phyloP scores from a whole-genome alignment of 2,113 vertebrate genomes.

The Emydocephalus ijimae region DNA sequence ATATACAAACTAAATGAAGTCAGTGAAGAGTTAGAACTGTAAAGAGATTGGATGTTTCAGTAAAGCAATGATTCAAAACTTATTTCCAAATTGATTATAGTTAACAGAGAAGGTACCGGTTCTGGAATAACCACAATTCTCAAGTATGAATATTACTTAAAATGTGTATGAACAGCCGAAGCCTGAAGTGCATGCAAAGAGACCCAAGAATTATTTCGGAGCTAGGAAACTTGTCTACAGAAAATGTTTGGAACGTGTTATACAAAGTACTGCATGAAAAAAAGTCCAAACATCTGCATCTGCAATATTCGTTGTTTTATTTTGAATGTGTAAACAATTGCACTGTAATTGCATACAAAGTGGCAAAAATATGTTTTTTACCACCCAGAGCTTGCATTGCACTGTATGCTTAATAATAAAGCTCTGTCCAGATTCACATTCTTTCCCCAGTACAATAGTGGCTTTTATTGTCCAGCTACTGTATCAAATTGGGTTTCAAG shows the following conservation, averaged over 20 bases:
- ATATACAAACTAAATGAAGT: not conserved
- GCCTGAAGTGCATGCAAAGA: not conserved
- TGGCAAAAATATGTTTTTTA: not conserved
- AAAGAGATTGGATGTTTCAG: not conserved
- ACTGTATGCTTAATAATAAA: not conserved
- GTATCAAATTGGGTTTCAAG: constrained; percentile 1
- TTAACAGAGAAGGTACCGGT: not conserved
- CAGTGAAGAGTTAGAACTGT: not conserved
- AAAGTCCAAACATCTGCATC: not conserved
- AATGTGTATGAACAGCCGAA: not conserved
- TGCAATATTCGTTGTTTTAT: not conserved
- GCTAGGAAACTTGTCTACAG: not conserved
- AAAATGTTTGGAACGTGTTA: not conserved
- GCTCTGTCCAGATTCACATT: constrained; percentile 1
- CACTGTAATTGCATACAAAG: not conserved
- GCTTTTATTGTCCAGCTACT: not conserved
- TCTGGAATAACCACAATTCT: not conserved
- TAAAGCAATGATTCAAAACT: not conserved
- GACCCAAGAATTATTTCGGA: not conserved
- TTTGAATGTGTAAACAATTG: not conserved
- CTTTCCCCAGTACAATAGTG: not conserved
- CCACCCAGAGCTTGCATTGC: not conserved
- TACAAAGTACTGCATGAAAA: not conserved
- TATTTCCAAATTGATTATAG: not conserved
- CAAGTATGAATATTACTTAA: not conserved